These are phyloP conservation scores for Psylliodes chrysocephalus DNA, from an alignment of 2,888 invertebrate species.

Conservation along the genomic window DNA sequence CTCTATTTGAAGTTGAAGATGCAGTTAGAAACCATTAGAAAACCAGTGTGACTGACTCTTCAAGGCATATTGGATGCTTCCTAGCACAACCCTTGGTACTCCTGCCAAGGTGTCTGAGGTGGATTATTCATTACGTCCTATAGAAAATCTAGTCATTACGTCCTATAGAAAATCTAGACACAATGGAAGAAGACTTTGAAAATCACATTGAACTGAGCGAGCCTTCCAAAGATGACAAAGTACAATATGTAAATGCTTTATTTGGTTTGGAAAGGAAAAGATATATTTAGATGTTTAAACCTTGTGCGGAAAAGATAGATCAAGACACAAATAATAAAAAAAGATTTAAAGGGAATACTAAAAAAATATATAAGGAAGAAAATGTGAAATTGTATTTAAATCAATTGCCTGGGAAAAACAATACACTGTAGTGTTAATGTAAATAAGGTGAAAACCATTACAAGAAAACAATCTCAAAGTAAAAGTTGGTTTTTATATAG, in stretches of 20 bases:
- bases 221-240: background rate
- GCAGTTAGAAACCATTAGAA: background rate
- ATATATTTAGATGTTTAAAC: background rate
- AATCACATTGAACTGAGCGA: background rate
- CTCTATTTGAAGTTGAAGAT: too few species aligned
- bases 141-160: too few species aligned
- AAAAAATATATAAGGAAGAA: background rate
- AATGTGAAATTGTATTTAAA: background rate
- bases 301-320: background rate
- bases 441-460: conserved; percentile 2
- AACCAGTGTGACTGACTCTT: background rate
- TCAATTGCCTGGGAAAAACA: background rate
- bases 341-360: conserved; percentile 1
- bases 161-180: background rate
- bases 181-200: background rate
- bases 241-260: background rate
- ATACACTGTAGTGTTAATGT: conserved; percentile 3
- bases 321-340: conserved; percentile 1
- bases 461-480: conserved; percentile 9
- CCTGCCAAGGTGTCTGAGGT: too few species aligned
- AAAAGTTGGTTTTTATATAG: too few species aligned
- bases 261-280: background rate
- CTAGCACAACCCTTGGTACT: too few species aligned
- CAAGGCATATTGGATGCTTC: too few species aligned
- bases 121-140: too few species aligned